phyloP scores from a whole-genome alignment of 1,140 invertebrate species.

The Campoletis sonorensis region DNA sequence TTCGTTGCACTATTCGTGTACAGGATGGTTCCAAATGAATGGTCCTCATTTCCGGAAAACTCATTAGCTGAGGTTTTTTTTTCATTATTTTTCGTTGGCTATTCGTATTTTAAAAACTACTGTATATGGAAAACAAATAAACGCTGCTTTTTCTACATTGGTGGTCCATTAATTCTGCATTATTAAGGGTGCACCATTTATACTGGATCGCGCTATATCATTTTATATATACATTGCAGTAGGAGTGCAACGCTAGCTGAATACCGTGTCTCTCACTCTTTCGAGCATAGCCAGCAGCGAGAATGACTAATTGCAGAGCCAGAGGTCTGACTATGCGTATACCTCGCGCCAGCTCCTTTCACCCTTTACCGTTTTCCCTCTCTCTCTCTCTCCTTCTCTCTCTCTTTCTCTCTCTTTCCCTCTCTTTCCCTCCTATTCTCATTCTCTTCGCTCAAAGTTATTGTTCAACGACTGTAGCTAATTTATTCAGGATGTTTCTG shows the following conservation, averaged over 20 bases:
- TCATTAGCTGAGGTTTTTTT: too few species aligned
- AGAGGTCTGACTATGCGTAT: slow-evolving; percentile 29
- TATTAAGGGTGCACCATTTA: too few species aligned
- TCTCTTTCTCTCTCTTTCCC: not conserved
- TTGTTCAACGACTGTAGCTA: slow-evolving; percentile 45
- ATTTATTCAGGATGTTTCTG: slow-evolving; percentile 46
- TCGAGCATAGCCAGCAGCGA: slow-evolving; percentile 6
- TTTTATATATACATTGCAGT: not conserved
- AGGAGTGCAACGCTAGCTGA: not conserved
- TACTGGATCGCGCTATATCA: too few species aligned
- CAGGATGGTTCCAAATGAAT: not conserved
- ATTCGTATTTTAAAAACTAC: too few species aligned
- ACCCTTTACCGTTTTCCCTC: slow-evolving; percentile 7
- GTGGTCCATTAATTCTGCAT: too few species aligned
- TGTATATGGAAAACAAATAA: too few species aligned
- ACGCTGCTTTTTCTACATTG: too few species aligned
- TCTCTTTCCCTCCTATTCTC: not conserved
- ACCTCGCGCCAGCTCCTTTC: slow-evolving; percentile 33
- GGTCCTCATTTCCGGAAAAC: too few species aligned
- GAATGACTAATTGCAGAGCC: slow-evolving; percentile 44
- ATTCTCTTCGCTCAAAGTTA: slow-evolving; percentile 35
- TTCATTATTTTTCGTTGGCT: too few species aligned
- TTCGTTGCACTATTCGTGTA: not conserved
- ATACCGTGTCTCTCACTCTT: slow-evolving; percentile 8
- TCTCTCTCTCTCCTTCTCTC: slow-evolving; percentile 1